Evolutionary conservation across 2,888 invertebrate species (phyloP), one percentile per base, ranked within the genome.

Genomic region (Archaeoteleia sp.): DNA sequence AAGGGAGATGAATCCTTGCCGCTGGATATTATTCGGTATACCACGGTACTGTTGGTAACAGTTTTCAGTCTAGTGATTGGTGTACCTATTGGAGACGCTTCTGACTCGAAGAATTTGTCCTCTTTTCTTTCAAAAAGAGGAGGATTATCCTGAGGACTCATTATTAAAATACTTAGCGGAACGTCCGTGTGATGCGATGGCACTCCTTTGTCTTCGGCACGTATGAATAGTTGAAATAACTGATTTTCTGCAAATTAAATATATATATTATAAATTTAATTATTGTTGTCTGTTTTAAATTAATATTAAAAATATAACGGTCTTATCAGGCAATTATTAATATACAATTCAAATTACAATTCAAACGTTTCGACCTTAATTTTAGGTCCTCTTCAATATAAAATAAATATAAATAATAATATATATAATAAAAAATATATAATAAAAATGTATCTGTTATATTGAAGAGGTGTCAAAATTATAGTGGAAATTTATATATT

Each of bases 161-260:
- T 92, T 72, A 97, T 90, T 80, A 90, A 89, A 74, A 97, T 90
- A 62, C 91, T 90, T 17, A 97, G 91, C 3, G 96, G 93, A 51
- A 95, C 93, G 82, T 95, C 94, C 29, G 91, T 90, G 83, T 94
- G 92, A 71, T 92, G 91, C 34, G 93, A 90, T 57, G 89, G 90
- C 8, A 88, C 87, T 0, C 96, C 96, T 77, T 89, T 89, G 87
- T 97, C 97, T 46, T 90, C 90, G 9, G 95, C 97, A 63, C 95
- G 90, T 46, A 97, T 92, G 87, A 96, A 96, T 84, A 97, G 93
- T 86, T 95, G 95, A 84, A 95, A 92, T 49, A 92, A 88, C 84
- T 93, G 91, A 61, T 92, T 92, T 82, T 91, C 93, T 92, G 78
- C 39, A 87, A 87, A 67, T 39, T 30, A 71, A 74, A 71, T 17